phyloP scores from a whole-genome alignment of 2,888 invertebrate genomes.

The Meteorus cinctellus region DNA sequence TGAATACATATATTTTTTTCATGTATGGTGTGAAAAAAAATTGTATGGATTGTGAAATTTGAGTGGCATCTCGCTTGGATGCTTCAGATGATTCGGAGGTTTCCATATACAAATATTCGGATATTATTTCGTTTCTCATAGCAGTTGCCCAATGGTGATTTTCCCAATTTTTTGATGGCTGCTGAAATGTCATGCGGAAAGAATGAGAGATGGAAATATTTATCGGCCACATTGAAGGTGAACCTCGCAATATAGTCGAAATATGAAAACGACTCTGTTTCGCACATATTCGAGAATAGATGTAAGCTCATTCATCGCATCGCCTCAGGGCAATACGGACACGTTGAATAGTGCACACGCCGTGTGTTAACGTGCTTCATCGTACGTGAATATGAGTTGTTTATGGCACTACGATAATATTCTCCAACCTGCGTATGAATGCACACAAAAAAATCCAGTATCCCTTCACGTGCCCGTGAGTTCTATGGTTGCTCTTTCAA shows the following conservation, averaged over 20 bases:
- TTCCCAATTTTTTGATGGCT: background rate
- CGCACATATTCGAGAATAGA: slow-evolving; percentile 22
- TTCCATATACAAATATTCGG: background rate
- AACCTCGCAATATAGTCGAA: background rate
- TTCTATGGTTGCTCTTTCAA: background rate
- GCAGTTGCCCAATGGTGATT: background rate
- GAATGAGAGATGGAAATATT: background rate
- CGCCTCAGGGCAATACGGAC: slow-evolving; percentile 39
- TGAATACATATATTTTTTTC: background rate
- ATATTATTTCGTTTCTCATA: background rate
- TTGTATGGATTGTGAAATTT: slow-evolving; percentile 32
- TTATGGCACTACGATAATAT: slow-evolving; percentile 52
- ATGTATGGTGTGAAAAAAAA: slow-evolving; percentile 25
- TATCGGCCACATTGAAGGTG: background rate
- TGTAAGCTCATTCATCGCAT: background rate
- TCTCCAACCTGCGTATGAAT: slow-evolving; percentile 39
- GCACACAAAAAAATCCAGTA: background rate
- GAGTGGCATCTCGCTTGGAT: slow-evolving; percentile 12
- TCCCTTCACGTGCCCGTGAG: no score
- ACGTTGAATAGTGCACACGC: slow-evolving; percentile 45
- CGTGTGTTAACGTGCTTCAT: background rate
- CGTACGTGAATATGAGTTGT: slow-evolving; percentile 43
- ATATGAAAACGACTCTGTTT: slow-evolving; percentile 15
- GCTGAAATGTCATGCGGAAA: background rate
- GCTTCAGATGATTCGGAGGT: slow-evolving; percentile 7